Evolutionary conservation across 2,888 invertebrate genomes (phyloP).

Genomic region (Caenorhabditis sp.): DNA sequence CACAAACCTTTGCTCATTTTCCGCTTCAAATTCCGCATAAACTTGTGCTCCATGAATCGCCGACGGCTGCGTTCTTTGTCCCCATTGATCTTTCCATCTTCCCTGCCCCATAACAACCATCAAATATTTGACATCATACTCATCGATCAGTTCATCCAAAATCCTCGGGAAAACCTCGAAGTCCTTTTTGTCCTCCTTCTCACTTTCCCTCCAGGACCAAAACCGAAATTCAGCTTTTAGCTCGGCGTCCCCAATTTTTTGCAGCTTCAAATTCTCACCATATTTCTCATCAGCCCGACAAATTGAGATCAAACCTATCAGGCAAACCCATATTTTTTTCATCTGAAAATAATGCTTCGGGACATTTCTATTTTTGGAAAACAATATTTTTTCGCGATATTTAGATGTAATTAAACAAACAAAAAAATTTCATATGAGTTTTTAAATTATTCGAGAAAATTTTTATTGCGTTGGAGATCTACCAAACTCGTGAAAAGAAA

Average conservation of each 20-base stretch:
- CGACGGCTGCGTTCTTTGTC: constrained; percentile 83
- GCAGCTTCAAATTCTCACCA: neutral
- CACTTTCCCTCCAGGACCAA: neutral
- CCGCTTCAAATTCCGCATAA: constrained; percentile 85
- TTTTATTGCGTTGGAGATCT: neutral
- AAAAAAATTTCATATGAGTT: neutral
- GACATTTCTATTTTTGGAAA: too few species aligned
- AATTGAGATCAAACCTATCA: neutral
- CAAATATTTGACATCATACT: constrained; percentile 86
- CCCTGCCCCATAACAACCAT: constrained; percentile 92
- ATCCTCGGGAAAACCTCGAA: constrained; percentile 4
- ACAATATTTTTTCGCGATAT: too few species aligned
- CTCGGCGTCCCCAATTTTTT: neutral
- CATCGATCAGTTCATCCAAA: constrained; percentile 72
- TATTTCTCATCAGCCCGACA: neutral
- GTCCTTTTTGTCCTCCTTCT: neutral
- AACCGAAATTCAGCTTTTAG: neutral
- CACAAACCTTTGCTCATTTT: constrained; percentile 19
- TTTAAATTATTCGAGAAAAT: neutral
- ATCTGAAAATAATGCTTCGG: neutral
- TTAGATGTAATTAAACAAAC: too few species aligned
- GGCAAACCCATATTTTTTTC: neutral
- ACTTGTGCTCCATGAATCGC: constrained; percentile 92
- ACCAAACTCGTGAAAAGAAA: neutral
- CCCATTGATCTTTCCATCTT: constrained; percentile 86